Evolutionary conservation across 2,888 invertebrate species (phyloP).

Genomic region (Rhimphoctona megacephalus): DNA sequence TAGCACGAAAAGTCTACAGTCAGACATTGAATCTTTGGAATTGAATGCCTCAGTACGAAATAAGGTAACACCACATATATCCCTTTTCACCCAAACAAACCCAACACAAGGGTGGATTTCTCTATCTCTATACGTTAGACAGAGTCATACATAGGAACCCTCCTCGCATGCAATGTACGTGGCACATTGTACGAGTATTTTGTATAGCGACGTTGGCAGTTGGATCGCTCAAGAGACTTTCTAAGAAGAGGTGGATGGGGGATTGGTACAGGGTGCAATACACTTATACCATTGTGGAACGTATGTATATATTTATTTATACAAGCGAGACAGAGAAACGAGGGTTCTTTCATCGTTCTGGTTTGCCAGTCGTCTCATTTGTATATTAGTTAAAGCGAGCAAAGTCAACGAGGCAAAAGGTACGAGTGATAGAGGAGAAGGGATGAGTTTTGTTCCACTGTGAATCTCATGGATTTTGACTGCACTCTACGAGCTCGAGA

Average conservation of each 20-base stretch:
- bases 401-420: conserved; percentile 44
- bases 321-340: conserved; percentile 29
- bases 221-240: conserved; percentile 49
- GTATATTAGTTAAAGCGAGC: conserved; percentile 55
- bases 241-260: conserved; percentile 27
- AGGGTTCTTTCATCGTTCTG: conserved; percentile 62
- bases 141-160: conserved; percentile 20
- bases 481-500: conserved; percentile 62
- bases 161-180: conserved; percentile 44
- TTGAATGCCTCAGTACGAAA: conserved; percentile 55
- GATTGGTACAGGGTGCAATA: conserved; percentile 44
- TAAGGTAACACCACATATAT: conserved; percentile 12
- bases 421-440: background rate
- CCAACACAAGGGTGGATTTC: background rate
- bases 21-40: conserved; percentile 48
- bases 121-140: background rate
- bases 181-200: conserved; percentile 56
- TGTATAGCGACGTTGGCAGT: conserved; percentile 52
- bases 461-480: conserved; percentile 54
- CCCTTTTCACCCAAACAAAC: conserved; percentile 12
- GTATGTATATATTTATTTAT: background rate
- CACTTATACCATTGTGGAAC: conserved; percentile 11
- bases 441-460: conserved; percentile 35
- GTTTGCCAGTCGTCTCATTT: conserved; percentile 44
- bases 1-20: conserved; percentile 40